phyloP scores from a whole-genome alignment of 1,140 invertebrate species.

The Matsumurasca onukii region DNA sequence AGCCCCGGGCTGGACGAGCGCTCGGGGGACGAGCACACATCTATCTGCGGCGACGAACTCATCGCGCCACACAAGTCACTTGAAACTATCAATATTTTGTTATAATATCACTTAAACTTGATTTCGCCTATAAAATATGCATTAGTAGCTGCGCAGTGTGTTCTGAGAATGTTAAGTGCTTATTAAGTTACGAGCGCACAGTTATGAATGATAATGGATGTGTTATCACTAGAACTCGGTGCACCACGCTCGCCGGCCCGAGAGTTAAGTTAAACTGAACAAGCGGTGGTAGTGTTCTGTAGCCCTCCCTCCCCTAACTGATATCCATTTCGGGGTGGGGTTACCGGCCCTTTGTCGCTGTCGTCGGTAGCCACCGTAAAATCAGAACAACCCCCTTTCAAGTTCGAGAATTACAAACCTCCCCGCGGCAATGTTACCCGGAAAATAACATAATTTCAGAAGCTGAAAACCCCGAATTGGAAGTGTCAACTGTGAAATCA shows the following conservation, averaged over 20 bases:
- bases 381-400: slow-evolving; percentile 29
- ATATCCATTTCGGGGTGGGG: slow-evolving; percentile 31
- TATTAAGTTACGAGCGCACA: no score
- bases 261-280: slow-evolving; percentile 19
- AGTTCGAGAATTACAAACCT: slow-evolving; percentile 33
- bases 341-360: slow-evolving; percentile 25
- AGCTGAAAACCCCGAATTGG: slow-evolving; percentile 31
- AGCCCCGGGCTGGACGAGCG: slow-evolving; percentile 24
- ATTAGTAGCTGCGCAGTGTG: no score
- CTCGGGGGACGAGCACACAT: slow-evolving; percentile 37
- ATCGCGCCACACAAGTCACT: slow-evolving; percentile 20
- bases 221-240: slow-evolving; percentile 8
- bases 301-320: slow-evolving; percentile 11
- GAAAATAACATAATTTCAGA: slow-evolving; percentile 34
- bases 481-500: slow-evolving; percentile 34
- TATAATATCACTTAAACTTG: not conserved
- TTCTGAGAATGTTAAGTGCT: no score
- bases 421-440: slow-evolving; percentile 31
- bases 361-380: slow-evolving; percentile 29
- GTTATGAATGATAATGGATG: no score
- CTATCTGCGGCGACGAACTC: slow-evolving; percentile 36
- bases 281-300: slow-evolving; percentile 7
- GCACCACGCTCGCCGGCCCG: not conserved
- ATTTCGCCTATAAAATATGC: no score
- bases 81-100: not conserved